Conservation (phyloP, 2,113 vertebrate genomes). For the Indicator maculatus region DNA sequence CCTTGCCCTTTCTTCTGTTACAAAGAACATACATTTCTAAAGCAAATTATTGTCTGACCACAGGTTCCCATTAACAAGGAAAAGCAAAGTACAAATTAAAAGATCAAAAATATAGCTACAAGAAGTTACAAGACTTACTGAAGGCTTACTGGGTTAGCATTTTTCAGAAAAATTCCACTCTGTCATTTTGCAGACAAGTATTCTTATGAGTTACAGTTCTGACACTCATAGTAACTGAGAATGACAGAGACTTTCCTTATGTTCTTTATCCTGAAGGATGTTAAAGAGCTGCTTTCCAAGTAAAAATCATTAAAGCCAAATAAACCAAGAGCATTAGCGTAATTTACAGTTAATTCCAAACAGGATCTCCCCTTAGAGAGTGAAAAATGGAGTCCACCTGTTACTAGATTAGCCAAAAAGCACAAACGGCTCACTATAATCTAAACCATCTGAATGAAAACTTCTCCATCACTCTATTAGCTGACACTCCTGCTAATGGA, state of each 20-base stretch:
- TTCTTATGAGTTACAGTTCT: not conserved
- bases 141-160: not conserved
- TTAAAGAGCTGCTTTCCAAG: not conserved
- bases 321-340: not conserved
- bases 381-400: conserved; percentile 40
- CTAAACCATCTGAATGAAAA: conserved; percentile 7
- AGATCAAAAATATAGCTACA: not conserved
- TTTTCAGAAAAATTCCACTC: conserved; percentile 1
- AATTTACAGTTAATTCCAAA: not conserved
- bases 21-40: not conserved
- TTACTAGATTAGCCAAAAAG: not conserved
- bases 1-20: not conserved
- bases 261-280: not conserved
- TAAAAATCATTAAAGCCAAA: not conserved
- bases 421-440: not conserved
- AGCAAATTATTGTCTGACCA: not conserved
- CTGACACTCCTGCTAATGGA: not conserved
- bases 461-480: not conserved
- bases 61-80: not conserved
- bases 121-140: not conserved
- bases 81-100: not conserved
- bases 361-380: not conserved
- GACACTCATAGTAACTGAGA: not conserved
- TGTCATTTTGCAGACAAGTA: not conserved
- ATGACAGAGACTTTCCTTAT: not conserved